Base-by-base conservation (phyloP, 2,888 invertebrate species). In the Drosophila suboccidentalis region DNA sequence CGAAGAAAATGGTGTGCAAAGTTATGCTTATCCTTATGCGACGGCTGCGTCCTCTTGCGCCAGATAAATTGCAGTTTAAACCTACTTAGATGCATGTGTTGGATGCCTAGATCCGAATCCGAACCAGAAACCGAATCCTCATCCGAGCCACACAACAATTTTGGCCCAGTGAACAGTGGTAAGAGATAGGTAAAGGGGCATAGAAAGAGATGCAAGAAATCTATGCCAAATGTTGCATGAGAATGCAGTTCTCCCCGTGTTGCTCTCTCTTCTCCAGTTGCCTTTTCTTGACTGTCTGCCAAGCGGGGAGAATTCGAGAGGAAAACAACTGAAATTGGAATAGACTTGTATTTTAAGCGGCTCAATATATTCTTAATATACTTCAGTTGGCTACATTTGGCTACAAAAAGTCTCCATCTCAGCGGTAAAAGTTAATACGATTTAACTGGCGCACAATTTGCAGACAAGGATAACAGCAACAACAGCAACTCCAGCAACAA, bases 301-400 rank as follows among this genome's bases (percentile, higher is more conserved):
- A 83, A 83, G 69, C 9, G 43, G 8, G 19, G 2, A 39, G 11
- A 13, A 1, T 2, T 13, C 4, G 9, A 13, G 51, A 9, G 29
- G 46, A 8, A 17, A 47, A 22, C 15, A 17, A n/a, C 51, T 59
- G 51, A 71, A 75, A 84, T 80, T 78, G 78, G 69, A 80, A 84
- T 89, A 78, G 87, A 80, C 84, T 87, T 81, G 89, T 83, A 70
- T 78, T 68, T 71, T 83, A 84, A 85, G 85, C 85, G 80, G 87
- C 84, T 85, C 87, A 85, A 85, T 85, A 85, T 82, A 85, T 82
- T 82, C 82, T 85, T 87, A 87, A 85, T 85, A 85, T 85, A 85
- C 87, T 85, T 85, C 74, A 85, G 78, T 54, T 73, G 67, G 70
- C 49, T 60, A 53, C 22, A 53, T 57, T 65, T 81, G 83, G 87